A percentile compares a stretch with the other conserved stretches of the same genome.
Evolutionary conservation across 1,140 invertebrate genomes (phyloP).

Genomic region (Goniozus legneri): DNA sequence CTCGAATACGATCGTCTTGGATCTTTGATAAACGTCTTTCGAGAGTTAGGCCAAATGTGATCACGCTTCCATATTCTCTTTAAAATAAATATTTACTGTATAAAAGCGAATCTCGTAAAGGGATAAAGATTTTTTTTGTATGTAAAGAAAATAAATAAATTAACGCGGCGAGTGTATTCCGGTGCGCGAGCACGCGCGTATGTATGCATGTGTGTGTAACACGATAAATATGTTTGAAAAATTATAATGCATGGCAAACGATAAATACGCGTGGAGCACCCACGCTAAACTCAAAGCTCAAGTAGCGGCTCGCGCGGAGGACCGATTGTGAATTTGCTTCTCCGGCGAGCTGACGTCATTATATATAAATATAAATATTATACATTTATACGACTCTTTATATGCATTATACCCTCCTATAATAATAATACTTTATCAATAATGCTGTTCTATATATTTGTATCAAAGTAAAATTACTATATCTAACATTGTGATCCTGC

Average conservation of each 20-base stretch:
- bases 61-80: too few species aligned
- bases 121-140: too few species aligned
- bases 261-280: conserved; percentile 47
- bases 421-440: conserved; percentile 36
- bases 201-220: conserved; percentile 14
- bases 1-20: conserved; percentile 20
- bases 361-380: conserved; percentile 35
- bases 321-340: conserved; percentile 51
- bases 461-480: conserved; percentile 32
- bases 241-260: conserved; percentile 22
- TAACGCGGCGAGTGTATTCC: background rate
- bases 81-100: too few species aligned
- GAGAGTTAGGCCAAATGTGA: too few species aligned
- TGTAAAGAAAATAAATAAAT: too few species aligned
- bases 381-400: conserved; percentile 52
- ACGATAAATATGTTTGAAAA: conserved; percentile 13
- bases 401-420: conserved; percentile 49
- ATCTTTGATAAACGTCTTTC: too few species aligned
- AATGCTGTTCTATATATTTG: conserved; percentile 40
- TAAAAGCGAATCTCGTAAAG: too few species aligned
- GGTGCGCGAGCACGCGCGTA: conserved; percentile 4
- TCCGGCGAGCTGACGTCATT: conserved; percentile 54
- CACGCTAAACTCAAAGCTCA: conserved; percentile 53
- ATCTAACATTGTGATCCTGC: conserved; percentile 10
- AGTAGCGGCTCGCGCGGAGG: conserved; percentile 55